A percentile compares a stretch with the other conserved stretches of the same genome.
Evolutionary conservation across 2,888 invertebrate genomes (phyloP).

Genomic region (Hyppa rectilinea): DNA sequence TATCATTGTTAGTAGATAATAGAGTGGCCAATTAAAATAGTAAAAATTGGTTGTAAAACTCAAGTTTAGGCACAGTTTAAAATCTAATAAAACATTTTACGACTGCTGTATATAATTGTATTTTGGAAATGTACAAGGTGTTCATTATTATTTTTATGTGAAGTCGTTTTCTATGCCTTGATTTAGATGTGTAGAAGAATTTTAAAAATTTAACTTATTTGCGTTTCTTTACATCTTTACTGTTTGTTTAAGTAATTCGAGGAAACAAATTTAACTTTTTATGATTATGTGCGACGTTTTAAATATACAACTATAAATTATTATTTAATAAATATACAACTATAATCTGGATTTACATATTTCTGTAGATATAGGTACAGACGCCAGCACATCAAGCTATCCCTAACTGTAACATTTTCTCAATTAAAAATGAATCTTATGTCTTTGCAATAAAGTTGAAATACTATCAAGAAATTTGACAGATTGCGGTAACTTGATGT

Average conservation of each 20-base stretch:
- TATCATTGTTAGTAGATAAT: conserved; percentile 41
- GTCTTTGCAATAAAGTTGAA: too few species aligned
- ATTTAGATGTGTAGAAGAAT: conserved; percentile 1
- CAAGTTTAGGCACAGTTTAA: conserved; percentile 34
- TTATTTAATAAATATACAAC: too few species aligned
- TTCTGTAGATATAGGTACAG: too few species aligned
- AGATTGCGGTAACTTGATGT: too few species aligned
- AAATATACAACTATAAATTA: too few species aligned
- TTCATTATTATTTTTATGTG: conserved; percentile 33
- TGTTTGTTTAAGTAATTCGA: background rate
- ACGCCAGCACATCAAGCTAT: too few species aligned
- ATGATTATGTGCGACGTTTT: background rate
- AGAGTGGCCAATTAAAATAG: conserved; percentile 42
- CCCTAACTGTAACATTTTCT: too few species aligned
- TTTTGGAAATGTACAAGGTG: conserved; percentile 37
- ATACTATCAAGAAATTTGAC: too few species aligned
- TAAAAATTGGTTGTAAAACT: conserved; percentile 39
- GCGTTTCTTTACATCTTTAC: background rate
- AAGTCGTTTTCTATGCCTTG: conserved; percentile 13
- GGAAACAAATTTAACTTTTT: too few species aligned
- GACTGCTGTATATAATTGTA: conserved; percentile 24
- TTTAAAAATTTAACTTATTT: conserved; percentile 5
- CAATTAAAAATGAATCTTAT: too few species aligned
- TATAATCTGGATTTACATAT: too few species aligned
- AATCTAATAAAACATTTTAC: conserved; percentile 50